phyloP scores from a whole-genome alignment of 2,113 vertebrate genomes.

The Myiozetetes cayanensis region DNA sequence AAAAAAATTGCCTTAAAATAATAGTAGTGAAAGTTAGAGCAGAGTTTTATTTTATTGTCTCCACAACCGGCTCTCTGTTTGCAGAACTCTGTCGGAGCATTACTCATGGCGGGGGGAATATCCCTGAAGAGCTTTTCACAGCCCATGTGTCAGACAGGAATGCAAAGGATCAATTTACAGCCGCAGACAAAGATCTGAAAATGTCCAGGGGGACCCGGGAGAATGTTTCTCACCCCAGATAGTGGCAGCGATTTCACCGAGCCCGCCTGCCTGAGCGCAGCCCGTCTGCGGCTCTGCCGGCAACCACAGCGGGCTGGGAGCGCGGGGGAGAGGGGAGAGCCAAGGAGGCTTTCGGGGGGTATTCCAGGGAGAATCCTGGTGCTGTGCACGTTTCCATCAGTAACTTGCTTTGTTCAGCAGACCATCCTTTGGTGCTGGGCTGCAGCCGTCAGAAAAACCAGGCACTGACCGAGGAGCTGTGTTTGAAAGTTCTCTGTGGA shows the following conservation, averaged over 20 bases:
- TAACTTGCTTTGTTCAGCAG: background rate
- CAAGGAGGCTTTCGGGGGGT: no score
- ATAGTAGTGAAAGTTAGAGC: background rate
- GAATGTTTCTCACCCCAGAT: conserved; percentile 24
- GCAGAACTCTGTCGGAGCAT: background rate
- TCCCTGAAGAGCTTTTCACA: conserved; percentile 53
- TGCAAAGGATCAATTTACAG: conserved; percentile 67
- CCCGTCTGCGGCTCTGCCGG: background rate
- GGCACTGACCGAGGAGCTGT: background rate
- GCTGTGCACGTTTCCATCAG: background rate
- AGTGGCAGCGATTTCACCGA: background rate
- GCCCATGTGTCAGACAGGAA: conserved; percentile 63
- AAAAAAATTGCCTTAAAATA: background rate
- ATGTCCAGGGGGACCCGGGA: conserved; percentile 6
- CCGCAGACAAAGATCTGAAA: conserved; percentile 51
- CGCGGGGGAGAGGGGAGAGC: background rate
- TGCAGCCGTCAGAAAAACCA: background rate
- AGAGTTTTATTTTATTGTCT: conserved; percentile 21
- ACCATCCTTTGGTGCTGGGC: background rate
- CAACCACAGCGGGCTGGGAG: background rate
- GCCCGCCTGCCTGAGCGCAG: background rate
- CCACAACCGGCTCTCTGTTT: background rate
- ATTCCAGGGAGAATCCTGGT: background rate
- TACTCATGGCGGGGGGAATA: conserved; percentile 11
- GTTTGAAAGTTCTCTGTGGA: background rate